phyloP scores from a whole-genome alignment of 2,797 vertebrate species.

The Malacoctenus gilli region DNA sequence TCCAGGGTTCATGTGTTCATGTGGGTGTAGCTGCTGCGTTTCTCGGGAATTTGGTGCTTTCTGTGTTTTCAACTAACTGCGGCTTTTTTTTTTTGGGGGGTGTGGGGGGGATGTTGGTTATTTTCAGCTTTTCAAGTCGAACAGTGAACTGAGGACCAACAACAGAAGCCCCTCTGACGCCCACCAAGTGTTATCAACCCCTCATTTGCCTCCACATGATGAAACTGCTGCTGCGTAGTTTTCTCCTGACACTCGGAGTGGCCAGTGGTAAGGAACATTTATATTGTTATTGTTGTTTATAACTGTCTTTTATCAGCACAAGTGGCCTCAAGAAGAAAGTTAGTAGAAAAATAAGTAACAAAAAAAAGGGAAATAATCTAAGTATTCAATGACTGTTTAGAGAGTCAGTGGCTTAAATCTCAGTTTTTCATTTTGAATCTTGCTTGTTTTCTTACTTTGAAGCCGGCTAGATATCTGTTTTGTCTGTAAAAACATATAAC shows the following conservation, averaged over 20 bases:
- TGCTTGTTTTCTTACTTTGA: too few species aligned
- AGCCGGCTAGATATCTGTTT: too few species aligned
- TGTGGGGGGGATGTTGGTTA: not conserved
- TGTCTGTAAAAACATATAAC: too few species aligned
- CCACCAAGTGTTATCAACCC: slow-evolving; percentile 2
- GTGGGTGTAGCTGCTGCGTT: slow-evolving; percentile 20
- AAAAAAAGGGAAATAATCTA: too few species aligned
- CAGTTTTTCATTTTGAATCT: too few species aligned
- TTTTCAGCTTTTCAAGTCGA: not conserved
- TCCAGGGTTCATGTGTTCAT: slow-evolving; percentile 31
- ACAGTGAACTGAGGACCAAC: not conserved
- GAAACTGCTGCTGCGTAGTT: slow-evolving; percentile 50
- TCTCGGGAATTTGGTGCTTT: slow-evolving; percentile 14
- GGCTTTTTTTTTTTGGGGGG: not conserved
- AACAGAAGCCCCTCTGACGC: slow-evolving; percentile 3
- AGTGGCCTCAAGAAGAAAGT: too few species aligned
- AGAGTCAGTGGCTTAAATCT: too few species aligned
- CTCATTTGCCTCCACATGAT: slow-evolving; percentile 42
- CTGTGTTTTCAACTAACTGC: not conserved
- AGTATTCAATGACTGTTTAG: too few species aligned
- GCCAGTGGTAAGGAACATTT: slow-evolving; percentile 62
- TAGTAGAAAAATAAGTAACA: too few species aligned
- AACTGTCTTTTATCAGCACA: too few species aligned
- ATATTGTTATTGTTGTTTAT: too few species aligned
- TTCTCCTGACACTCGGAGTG: slow-evolving; percentile 54